Evolutionary conservation across 2,113 vertebrate genomes (phyloP).

Genomic region (Apteryx owenii): DNA sequence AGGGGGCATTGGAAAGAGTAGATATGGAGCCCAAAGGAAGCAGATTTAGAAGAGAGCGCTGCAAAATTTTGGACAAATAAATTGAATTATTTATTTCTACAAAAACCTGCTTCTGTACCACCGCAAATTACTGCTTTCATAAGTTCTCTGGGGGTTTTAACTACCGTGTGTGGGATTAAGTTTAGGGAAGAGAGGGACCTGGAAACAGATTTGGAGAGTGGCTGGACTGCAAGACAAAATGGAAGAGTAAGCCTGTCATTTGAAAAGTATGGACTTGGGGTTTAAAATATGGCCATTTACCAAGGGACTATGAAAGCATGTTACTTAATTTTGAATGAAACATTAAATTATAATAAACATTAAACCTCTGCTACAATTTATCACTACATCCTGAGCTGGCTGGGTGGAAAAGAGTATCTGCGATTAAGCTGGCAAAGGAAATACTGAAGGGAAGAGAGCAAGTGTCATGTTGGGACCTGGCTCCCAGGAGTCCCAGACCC

Average conservation of each 20-base stretch:
- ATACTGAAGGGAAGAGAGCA: constrained; percentile 1
- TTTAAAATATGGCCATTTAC: background rate
- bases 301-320: background rate
- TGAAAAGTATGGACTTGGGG: background rate
- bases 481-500: background rate
- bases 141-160: background rate
- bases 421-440: constrained; percentile 25
- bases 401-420: constrained; percentile 35
- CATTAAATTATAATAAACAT: constrained; percentile 53
- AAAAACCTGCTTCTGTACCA: background rate
- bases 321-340: constrained; percentile 64
- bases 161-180: background rate
- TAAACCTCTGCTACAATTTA: constrained; percentile 29
- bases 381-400: constrained; percentile 27
- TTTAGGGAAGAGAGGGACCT: background rate
- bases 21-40: accelerated
- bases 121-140: background rate
- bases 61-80: background rate
- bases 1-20: background rate
- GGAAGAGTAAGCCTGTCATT: background rate
- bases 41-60: background rate
- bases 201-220: background rate
- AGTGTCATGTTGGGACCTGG: background rate
- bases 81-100: background rate
- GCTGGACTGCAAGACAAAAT: background rate